Evolutionary conservation across 2,113 vertebrate species (phyloP), one percentile per base, ranked within the genome.

Genomic region (Ctenomys sociabilis): DNA sequence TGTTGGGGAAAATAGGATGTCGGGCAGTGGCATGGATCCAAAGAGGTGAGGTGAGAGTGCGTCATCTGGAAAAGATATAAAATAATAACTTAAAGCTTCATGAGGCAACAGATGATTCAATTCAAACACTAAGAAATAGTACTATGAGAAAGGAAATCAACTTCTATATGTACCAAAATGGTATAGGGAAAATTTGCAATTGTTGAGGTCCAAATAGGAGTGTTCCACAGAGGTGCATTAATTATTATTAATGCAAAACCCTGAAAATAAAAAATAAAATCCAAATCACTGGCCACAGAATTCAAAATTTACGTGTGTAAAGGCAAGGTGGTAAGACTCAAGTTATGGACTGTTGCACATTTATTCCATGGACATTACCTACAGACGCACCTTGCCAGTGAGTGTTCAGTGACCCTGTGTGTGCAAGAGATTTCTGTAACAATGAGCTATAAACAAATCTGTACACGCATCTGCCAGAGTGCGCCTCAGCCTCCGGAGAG

Each of bases 381-480:
- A 99, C 99, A 99, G 98, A 99, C 99, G 98, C 98, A 98, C 98
- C 99, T 98, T 98, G 99, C 98, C 98, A 97, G 98, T 99, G 97
- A 98, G 98, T 98, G 99, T 99, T 99, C 99, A 99, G 98, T 99
- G 99, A 98, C 97, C 98, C 98, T 98, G 98, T 85, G 98, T 98
- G 98, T 98, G 43, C 98, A 98, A 98, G 98, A 98, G 98, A 97
- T 97, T 97, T 98, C 97, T 96, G 97, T 99, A 99, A 98, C 99
- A 99, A 99, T 98, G 87, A 98, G 95, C 98, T 99, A 99, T 99
- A 98, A 99, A 99, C 99, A 99, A 66, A 97, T 98, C 98, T 99
- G 98, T 99, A 99, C 99, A 99, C 97, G 97, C 98, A 98, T 97
- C 99, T 98, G 97, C 98, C 96, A 98, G 96, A 98, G 98, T 98